These are phyloP conservation scores for Lepus townsendii DNA, from an alignment of 2,797 vertebrate genomes.

Conservation along the genomic window DNA sequence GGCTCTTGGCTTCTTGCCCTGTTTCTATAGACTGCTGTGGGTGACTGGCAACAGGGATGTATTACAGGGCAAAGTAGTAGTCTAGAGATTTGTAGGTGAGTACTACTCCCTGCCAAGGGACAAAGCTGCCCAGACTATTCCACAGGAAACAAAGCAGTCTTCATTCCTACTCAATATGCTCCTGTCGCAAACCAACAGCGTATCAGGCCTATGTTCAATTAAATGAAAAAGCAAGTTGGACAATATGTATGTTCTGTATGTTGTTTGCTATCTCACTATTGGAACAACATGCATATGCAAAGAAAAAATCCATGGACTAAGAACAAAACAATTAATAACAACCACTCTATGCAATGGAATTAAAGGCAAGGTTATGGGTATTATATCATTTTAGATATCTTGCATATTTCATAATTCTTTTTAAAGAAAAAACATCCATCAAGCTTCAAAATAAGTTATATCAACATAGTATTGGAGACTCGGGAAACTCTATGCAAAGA, in stretches of 20 bases:
- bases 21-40: not conserved
- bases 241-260: not conserved
- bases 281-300: not conserved
- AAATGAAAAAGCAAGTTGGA: not conserved
- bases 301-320: not conserved
- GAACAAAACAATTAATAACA: slow-evolving; percentile 11
- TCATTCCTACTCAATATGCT: not conserved
- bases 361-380: not conserved
- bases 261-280: not conserved
- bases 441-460: not conserved
- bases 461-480: not conserved
- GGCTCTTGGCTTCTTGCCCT: not conserved
- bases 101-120: not conserved
- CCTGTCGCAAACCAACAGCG: not conserved
- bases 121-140: not conserved
- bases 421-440: not conserved
- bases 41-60: not conserved
- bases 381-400: not conserved
- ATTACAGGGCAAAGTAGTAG: not conserved
- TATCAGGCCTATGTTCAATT: not conserved
- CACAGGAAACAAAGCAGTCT: not conserved
- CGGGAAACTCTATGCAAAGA: not conserved
- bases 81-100: not conserved
- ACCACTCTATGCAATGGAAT: not conserved
- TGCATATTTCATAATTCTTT: not conserved